A percentile compares a stretch with the other conserved stretches of the same genome.
These are phyloP conservation scores for Dinomys branickii DNA, from an alignment of 2,113 vertebrate genomes.

Conservation along the genomic window DNA sequence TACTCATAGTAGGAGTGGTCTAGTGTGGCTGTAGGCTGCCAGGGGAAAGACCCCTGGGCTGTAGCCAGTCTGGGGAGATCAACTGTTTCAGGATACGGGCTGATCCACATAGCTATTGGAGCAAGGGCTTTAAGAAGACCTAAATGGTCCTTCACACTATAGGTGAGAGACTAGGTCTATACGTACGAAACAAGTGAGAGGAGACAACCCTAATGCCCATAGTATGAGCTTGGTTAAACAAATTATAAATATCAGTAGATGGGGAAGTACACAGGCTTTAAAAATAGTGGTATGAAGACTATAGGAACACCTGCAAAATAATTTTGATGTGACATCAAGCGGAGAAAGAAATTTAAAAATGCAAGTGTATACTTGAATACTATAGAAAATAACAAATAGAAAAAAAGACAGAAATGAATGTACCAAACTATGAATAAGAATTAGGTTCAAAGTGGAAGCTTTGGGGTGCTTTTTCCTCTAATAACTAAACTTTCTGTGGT, in stretches of 20 bases:
- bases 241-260: neutral
- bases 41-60: too few species aligned
- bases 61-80: neutral
- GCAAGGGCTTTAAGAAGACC: neutral
- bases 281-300: neutral
- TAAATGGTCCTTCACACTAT: neutral
- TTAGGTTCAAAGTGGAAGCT: neutral
- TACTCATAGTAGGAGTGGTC: neutral
- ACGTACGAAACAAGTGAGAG: neutral
- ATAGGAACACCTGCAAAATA: neutral
- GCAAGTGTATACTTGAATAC: neutral
- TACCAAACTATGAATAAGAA: neutral
- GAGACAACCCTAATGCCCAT: neutral
- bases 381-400: neutral
- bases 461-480: neutral
- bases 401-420: neutral
- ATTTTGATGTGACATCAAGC: neutral
- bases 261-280: neutral
- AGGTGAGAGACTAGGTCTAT: neutral
- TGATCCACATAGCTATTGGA: neutral
- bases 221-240: neutral
- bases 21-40: too few species aligned
- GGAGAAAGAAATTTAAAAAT: neutral
- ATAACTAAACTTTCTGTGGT: conserved; percentile 19
- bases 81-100: neutral